Evolutionary conservation across 2,113 vertebrate genomes (phyloP), one percentile per base, ranked within the genome.

Genomic region (Microtus montanus): DNA sequence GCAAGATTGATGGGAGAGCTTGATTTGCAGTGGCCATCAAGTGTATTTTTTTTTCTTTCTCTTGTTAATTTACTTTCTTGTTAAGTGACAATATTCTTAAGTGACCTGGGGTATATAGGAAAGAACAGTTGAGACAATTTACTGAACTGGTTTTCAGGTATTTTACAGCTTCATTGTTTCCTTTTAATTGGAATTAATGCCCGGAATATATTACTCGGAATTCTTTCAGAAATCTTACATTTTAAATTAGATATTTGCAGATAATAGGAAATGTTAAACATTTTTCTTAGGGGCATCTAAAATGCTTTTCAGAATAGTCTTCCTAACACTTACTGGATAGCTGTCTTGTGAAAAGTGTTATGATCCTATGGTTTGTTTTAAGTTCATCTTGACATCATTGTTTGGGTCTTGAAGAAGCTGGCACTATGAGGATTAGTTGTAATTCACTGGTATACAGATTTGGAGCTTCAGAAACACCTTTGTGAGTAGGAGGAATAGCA

Each of bases 221-320:
- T 70, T 90, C 22, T 44, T 79, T 58, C n/a, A 41, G 74, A 90
- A 86, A 75, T 90, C 15, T 80, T 80, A 11, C 5, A 11, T 63
- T 85, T 13, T 89, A 86, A 92, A 86, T 89, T 61, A 74, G 10
- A 5, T 89, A 15, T 54, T 93, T 9, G 6, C 33, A 86, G 79
- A 54, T 95, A 12, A 20, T 38, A 75, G 38, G 58, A 68, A 92
- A 80, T 87, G 7, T 73, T 92, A 54, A 9, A 33, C 24, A 44
- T 80, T 92, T 54, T 86, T 89, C 47, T 74, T 52, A 91, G 66
- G 38, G 80, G 75, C 79, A 80, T 82, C 12, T 86, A 44, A 35
- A 58, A 80, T 33, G 7, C 33, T n/a, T 75, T 93, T 89, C 38
- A 91, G 33, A 26, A 8, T 66, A 61, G 8, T 91, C 11, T 85